Base-by-base conservation (phyloP, 2,113 vertebrate species). In the Motacilla alba region DNA sequence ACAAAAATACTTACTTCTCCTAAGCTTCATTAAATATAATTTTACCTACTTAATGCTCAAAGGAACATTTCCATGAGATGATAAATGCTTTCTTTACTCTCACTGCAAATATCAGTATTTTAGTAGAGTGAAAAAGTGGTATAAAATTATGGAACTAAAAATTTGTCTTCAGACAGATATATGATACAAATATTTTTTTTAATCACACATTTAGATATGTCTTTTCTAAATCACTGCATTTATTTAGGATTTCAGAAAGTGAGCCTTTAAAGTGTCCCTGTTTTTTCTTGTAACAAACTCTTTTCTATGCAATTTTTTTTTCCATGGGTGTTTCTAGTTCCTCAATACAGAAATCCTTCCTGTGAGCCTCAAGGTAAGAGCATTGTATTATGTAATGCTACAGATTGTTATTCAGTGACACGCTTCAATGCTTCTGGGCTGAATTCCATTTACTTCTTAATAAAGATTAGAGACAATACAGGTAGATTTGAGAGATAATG, bases 381-480 rank as follows among this genome's bases (percentile, higher is more conserved):
- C 41, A 15, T 6, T 93, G 20, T 22, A 35, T 82, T 90, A 86
- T 91, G 82, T 92, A 92, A 79, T 69, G 63, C 28, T 83, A 83
- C 41, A 85, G 78, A 92, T 84, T 89, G 60, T 80, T 94, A 94
- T 91, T 88, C 80, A 95, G 26, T 92, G 27, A 79, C 93, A 50
- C 68, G 75, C 80, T 78, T 53, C 60, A 94, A n/a, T 78, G 73
- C 62, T 95, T 56, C 88, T 96, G 80, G 78, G 73, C 90, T 90
- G 95, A 93, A 95, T 93, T 94, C 85, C 87, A 91, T 96, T 95
- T 95, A 87, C 68, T 94, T 94, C 83, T 93, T 95, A 96, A 96
- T 91, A 95, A 93, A 89, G 47, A 96, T 84, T 33, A 85, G 73
- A 74, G 74, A 72, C 58, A 94, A 94, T 63, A 91, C 31, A 96